These are phyloP conservation scores for Petaurus breviceps DNA, from an alignment of 2,113 vertebrate genomes.

Conservation along the genomic window DNA sequence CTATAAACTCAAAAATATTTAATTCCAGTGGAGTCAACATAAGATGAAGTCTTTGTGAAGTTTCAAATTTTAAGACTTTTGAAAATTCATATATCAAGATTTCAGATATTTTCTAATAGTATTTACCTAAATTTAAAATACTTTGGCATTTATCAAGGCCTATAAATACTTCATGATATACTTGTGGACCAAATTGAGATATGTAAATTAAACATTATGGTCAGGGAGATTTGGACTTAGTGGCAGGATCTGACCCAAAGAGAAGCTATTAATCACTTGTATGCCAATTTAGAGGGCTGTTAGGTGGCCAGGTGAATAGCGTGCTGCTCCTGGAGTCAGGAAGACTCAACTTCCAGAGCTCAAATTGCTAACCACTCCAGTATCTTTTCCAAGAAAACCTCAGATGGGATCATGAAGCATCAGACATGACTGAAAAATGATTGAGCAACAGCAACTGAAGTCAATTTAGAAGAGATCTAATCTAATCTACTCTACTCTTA, in stretches of 20 bases:
- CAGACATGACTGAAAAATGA: not conserved
- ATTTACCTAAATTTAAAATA: no score
- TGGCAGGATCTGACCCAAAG: no score
- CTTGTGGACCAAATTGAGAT: not conserved
- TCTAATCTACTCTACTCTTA: no score
- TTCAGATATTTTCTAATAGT: no score
- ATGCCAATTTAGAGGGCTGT: no score
- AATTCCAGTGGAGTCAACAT: no score
- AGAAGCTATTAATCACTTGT: no score
- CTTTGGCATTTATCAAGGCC: not conserved
- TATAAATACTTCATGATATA: not conserved
- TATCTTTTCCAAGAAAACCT: not conserved
- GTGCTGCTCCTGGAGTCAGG: not conserved
- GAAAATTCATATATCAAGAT: no score
- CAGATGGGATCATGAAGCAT: not conserved
- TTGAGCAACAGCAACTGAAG: not conserved
- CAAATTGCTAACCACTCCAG: not conserved
- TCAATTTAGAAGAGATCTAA: no score
- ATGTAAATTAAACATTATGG: not conserved
- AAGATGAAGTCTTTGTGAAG: no score
- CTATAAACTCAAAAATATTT: no score
- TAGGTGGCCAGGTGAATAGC: not conserved
- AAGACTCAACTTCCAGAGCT: not conserved
- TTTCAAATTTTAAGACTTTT: no score
- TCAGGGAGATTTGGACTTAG: not conserved